Base-by-base conservation (phyloP, 37 sponge, comb jelly and placozoan genomes). In the Aplysina aerophoba region DNA sequence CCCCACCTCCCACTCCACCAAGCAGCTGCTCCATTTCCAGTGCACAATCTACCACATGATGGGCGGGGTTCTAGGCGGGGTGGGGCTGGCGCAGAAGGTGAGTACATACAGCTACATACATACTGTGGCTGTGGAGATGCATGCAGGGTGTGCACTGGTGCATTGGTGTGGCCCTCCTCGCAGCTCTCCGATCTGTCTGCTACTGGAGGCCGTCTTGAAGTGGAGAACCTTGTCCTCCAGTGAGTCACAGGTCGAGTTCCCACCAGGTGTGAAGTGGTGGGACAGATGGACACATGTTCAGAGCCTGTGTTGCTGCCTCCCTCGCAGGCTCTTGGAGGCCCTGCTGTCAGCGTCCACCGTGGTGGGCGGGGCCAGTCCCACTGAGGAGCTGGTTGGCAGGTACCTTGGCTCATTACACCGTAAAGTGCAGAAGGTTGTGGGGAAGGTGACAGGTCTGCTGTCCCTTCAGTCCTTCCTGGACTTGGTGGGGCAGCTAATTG, bases 21-120 rank as follows among this genome's bases (percentile, higher is more conserved):
- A 86, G 53, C 90, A 93, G 54, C 93, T 93, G 57, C 63, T 66
- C 30, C 90, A 87, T 62, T 93, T 86, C 82, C 89, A 87, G 27
- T 40, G 39, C 79, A 84, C 85, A 25, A 25, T 83, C 57, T 73
- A 85, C 56, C 57, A 72, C n/a, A 71, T 89, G 13, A 19, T 84
- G 31, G 31, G 36, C 27, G 15, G 66, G 28, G 34, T 89, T n/a
- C 19, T 75, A 0, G 37, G 71, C 28, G 34, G 71, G 17, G 35
- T 3, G 15, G 19, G 17, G 4, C 28, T 69, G 1, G 34, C 34
- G 28, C 71, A 69, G 34, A 69, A 69, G 27, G 71, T 69, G 6
- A n/a, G 34, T 44, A 8, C 50, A 44, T 44, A 44, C 50, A 44
- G n/a, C 50, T 44, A 8, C 50, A 44, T 44, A 44, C 50, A 44